phyloP scores from a whole-genome alignment of 1,140 invertebrate genomes.

The Ceratosolen fusciceps region DNA sequence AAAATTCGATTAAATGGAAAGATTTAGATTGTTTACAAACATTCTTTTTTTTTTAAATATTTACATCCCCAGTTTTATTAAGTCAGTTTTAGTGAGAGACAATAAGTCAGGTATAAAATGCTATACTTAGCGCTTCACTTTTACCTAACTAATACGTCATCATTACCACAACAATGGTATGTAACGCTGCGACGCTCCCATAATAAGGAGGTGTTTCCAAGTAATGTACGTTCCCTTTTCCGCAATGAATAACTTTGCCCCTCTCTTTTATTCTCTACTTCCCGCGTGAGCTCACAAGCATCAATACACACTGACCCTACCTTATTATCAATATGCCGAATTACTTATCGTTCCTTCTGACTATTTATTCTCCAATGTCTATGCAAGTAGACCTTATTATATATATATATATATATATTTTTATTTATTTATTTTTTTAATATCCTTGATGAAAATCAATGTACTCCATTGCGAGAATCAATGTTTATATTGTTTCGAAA shows the following conservation, averaged over 20 bases:
- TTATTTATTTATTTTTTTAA: neutral
- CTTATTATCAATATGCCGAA: neutral
- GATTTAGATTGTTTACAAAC: too few relatives aligned
- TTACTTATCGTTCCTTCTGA: neutral
- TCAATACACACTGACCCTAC: neutral
- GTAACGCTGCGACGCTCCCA: neutral
- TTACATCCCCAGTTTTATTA: too few relatives aligned
- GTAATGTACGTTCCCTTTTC: constrained; percentile 6
- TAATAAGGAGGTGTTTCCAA: neutral
- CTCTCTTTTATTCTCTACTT: neutral
- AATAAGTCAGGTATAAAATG: neutral
- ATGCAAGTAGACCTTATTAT: too few relatives aligned
- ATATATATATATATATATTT: too few relatives aligned
- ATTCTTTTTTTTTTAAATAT: too few relatives aligned
- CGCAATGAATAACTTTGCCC: neutral
- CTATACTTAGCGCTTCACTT: neutral
- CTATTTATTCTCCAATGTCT: neutral
- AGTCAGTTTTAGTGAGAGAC: too few relatives aligned
- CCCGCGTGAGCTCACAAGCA: neutral
- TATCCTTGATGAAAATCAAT: neutral
- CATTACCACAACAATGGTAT: neutral
- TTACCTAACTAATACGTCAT: neutral
- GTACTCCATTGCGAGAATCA: neutral
- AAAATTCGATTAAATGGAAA: too few relatives aligned
- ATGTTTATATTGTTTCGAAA: constrained; percentile 18